These are phyloP conservation scores for Spilarctia lutea DNA, from an alignment of 2,888 invertebrate species.

Conservation along the genomic window DNA sequence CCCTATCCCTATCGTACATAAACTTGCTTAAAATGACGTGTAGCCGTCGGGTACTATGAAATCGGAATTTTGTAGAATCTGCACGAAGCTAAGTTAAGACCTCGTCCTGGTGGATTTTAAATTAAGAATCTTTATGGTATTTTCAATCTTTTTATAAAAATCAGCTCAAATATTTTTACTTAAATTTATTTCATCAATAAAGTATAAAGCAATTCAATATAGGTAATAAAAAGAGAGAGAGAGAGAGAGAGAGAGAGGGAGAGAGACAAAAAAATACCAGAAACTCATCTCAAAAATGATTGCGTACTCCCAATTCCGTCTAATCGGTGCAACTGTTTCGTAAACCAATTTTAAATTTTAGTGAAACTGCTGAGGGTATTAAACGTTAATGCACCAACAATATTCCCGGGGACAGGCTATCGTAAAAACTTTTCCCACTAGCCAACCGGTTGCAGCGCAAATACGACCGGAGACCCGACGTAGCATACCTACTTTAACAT, in stretches of 20 bases:
- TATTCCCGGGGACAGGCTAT: conserved; percentile 73
- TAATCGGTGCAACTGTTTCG: conserved; percentile 73
- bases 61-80: conserved; percentile 42
- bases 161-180: conserved; percentile 4
- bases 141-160: not conserved
- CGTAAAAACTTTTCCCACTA: conserved; percentile 82
- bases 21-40: conserved; percentile 52
- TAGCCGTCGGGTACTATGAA: conserved; percentile 30
- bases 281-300: conserved; percentile 58
- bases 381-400: conserved; percentile 83
- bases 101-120: conserved; percentile 4
- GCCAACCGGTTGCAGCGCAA: conserved; percentile 62
- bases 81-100: conserved; percentile 21
- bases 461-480: conserved; percentile 50
- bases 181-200: not conserved
- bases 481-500: conserved; percentile 79
- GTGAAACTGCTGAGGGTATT: conserved; percentile 72
- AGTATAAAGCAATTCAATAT: not conserved
- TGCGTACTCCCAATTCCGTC: conserved; percentile 60
- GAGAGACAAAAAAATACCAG: conserved; percentile 37
- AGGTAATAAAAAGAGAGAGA: too few relatives aligned
- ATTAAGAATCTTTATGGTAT: conserved; percentile 18
- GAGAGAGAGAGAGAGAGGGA: too few relatives aligned
- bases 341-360: conserved; percentile 79
- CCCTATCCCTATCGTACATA: conserved; percentile 60